Evolutionary conservation across 2,888 invertebrate species (phyloP), one percentile per base, ranked within the genome.

Genomic region (Orchestes rusci): DNA sequence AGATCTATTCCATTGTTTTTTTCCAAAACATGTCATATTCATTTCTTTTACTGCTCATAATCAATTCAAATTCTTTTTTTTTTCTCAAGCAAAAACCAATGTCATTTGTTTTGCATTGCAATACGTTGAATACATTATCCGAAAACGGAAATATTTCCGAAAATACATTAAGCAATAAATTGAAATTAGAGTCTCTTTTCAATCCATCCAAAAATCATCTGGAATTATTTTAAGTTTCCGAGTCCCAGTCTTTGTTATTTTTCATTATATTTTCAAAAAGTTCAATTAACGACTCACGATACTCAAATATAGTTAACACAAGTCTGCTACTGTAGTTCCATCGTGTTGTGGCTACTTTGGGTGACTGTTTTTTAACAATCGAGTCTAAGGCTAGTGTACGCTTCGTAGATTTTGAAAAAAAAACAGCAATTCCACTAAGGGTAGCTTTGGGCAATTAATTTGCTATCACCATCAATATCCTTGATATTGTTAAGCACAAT

Each of bases 401-500:
- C 50, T 61, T 58, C 1, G 56, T 48, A 16, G 59, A 59, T 20
- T 50, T 49, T 33, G 57, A 52, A 47, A 59, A 59, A 53, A 63
- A 62, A 10, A 48, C 49, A 12, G 54, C 50, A 28, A 63, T 45
- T 16, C 54, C 55, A 48, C 45, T 51, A 5, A 61, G 30, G 13
- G 52, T 52, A 30, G 16, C 56, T 60, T 53, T 63, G 61, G 5
- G 57, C 59, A 18, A 63, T 43, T 36, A 62, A 50, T 56, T 62
- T 61, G 3, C 28, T 10, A 18, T 7, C 23, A 4, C 8, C 16
- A 12, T 52, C 20, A 28, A 53, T 56, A 20, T 58, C 47, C 32
- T 52, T 30, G 27, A 59, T 33, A 39, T 52, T 46, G 12, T 50
- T 34, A 36, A 37, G 37, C 16, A 60, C 45, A 33, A 57, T 38